Evolutionary conservation across 2,888 invertebrate species (phyloP).

Genomic region (Heterodera filipjevi): DNA sequence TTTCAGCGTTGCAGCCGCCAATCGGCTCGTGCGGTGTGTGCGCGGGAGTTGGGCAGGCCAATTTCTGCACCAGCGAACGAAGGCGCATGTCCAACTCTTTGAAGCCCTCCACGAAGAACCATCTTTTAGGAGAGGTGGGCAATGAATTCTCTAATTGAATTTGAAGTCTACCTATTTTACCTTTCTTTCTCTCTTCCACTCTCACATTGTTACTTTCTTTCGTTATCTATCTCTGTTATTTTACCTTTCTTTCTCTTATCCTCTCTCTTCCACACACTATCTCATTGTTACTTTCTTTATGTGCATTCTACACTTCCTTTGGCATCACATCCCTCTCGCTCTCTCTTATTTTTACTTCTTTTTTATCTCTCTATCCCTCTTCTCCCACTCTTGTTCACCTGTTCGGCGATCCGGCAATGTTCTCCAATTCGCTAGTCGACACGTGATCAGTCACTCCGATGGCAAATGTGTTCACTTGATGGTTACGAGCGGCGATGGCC

Average conservation of each 20-base stretch:
- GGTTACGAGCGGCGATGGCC: conserved; percentile 59
- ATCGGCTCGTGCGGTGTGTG: conserved; percentile 43
- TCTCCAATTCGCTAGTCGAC: conserved; percentile 62
- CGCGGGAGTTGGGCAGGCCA: conserved; percentile 58
- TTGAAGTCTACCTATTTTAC: too few species aligned
- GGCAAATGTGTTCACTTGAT: conserved; percentile 54
- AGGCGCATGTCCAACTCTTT: conserved; percentile 63
- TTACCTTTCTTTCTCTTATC: too few species aligned
- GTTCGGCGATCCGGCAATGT: conserved; percentile 57
- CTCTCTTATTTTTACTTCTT: too few species aligned
- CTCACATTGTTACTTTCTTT: too few species aligned
- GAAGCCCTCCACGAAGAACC: conserved; percentile 65
- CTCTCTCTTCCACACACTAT: too few species aligned
- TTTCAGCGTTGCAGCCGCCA: conserved; percentile 57
- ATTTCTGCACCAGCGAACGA: conserved; percentile 64
- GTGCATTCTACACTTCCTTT: too few species aligned
- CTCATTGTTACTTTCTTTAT: too few species aligned
- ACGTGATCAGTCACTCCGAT: conserved; percentile 66
- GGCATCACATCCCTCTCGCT: too few species aligned
- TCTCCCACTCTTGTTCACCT: background rate
- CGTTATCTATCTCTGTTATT: too few species aligned
- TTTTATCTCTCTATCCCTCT: too few species aligned
- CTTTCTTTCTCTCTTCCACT: too few species aligned
- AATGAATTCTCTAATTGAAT: background rate
- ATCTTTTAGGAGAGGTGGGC: conserved; percentile 43